These are phyloP conservation scores for Petrolisthes manimaculis DNA, from an alignment of 2,888 invertebrate genomes.

Conservation along the genomic window DNA sequence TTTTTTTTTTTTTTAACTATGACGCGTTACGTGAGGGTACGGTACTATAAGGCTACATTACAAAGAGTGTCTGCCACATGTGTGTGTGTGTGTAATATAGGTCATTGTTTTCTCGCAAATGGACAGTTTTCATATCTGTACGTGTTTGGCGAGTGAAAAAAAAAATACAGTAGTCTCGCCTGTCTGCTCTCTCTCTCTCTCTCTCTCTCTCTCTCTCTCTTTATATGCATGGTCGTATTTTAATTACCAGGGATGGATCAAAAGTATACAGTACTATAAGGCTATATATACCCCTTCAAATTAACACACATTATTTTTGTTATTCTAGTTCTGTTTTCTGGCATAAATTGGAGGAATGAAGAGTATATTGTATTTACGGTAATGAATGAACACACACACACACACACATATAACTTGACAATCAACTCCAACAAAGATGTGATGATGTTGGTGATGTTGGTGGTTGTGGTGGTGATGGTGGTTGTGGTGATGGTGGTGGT, in stretches of 20 bases:
- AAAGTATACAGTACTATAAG: background rate
- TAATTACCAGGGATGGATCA: background rate
- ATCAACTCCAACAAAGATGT: no score
- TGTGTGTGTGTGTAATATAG: no score
- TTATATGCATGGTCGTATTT: background rate
- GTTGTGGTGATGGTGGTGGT: no score
- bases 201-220: slow-evolving; percentile 21
- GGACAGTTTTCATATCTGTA: background rate
- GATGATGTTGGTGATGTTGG: no score
- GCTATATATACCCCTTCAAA: background rate
- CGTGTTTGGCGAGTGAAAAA: background rate
- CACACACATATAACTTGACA: background rate
- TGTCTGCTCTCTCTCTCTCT: background rate
- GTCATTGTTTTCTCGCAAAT: no score
- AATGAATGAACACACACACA: slow-evolving; percentile 1
- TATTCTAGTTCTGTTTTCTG: background rate
- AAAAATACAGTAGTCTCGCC: background rate
- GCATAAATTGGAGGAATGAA: background rate
- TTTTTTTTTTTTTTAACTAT: no score
- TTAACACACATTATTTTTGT: background rate
- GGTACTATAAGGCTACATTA: background rate
- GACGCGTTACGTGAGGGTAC: no score
- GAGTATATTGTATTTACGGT: background rate
- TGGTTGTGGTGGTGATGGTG: no score
- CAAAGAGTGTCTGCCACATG: background rate